phyloP scores from a whole-genome alignment of 23 tunicate genomes.

The Ascidia mentula region DNA sequence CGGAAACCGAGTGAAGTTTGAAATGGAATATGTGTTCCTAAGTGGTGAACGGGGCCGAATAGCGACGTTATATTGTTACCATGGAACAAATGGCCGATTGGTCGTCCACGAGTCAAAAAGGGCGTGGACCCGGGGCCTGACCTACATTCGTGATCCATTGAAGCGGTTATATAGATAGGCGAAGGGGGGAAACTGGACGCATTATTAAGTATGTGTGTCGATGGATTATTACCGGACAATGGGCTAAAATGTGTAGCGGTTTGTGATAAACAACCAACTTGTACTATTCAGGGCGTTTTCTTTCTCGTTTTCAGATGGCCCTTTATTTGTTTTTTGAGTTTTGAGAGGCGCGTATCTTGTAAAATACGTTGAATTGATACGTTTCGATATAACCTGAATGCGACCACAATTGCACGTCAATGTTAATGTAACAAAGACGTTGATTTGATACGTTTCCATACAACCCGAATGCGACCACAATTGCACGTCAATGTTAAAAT shows the following conservation, averaged over 20 bases:
- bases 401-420: too few species aligned
- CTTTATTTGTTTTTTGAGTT: too few species aligned
- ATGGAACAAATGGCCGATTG: background rate
- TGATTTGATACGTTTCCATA: too few species aligned
- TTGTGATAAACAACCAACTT: too few species aligned
- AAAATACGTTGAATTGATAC: too few species aligned
- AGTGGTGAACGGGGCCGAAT: background rate
- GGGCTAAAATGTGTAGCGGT: background rate
- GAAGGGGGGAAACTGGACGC: background rate
- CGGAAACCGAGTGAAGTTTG: background rate
- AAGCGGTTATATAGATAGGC: background rate
- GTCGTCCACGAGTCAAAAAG: background rate
- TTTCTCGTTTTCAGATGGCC: too few species aligned
- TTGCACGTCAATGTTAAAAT: too few species aligned
- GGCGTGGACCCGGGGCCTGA: background rate
- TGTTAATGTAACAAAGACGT: too few species aligned
- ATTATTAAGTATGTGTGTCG: conserved; percentile 1
- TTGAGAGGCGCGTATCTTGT: too few species aligned
- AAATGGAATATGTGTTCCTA: background rate
- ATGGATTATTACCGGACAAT: background rate
- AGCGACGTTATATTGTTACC: background rate
- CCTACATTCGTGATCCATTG: conserved; percentile 3
- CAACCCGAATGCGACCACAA: too few species aligned
- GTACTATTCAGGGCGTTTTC: too few species aligned
- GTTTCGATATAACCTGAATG: too few species aligned